Percentiles rank a stretch among this genome's conserved stretches.
Evolutionary conservation across 2,888 invertebrate genomes (phyloP).

Genomic region (Chesias legatella): DNA sequence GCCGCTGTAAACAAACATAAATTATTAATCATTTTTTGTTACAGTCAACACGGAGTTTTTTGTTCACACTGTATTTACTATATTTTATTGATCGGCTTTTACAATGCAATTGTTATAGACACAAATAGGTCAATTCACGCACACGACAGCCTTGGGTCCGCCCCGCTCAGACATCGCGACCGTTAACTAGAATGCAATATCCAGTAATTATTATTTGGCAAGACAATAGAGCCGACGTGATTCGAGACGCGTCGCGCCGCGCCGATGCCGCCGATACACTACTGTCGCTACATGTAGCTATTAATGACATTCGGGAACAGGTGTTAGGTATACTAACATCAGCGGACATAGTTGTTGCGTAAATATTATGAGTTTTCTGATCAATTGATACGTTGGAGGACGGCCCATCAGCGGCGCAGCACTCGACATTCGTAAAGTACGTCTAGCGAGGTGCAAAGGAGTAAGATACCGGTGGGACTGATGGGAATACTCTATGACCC

Average conservation of each 20-base stretch:
- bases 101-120: no score
- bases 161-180: constrained; percentile 25
- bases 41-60: no score
- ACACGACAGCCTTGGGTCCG: constrained; percentile 19
- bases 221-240: constrained; percentile 45
- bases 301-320: constrained; percentile 36
- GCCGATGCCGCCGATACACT: constrained; percentile 31
- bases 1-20: constrained; percentile 57
- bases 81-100: no score
- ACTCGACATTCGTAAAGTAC: neutral
- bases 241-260: constrained; percentile 35
- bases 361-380: constrained; percentile 21
- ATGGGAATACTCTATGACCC: neutral
- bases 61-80: no score
- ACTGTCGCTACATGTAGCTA: constrained; percentile 33
- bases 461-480: neutral
- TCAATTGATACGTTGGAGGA: constrained; percentile 10
- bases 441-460: neutral
- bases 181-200: constrained; percentile 50
- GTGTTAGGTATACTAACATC: constrained; percentile 26
- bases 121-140: constrained; percentile 9
- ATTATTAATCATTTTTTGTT: neutral
- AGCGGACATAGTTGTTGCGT: constrained; percentile 21
- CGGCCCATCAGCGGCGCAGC: neutral
- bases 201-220: constrained; percentile 46